Percentiles rank a stretch among this genome's conserved stretches.
Evolutionary conservation across 1,140 invertebrate species (phyloP).

Genomic region (Lucilia cuprina): DNA sequence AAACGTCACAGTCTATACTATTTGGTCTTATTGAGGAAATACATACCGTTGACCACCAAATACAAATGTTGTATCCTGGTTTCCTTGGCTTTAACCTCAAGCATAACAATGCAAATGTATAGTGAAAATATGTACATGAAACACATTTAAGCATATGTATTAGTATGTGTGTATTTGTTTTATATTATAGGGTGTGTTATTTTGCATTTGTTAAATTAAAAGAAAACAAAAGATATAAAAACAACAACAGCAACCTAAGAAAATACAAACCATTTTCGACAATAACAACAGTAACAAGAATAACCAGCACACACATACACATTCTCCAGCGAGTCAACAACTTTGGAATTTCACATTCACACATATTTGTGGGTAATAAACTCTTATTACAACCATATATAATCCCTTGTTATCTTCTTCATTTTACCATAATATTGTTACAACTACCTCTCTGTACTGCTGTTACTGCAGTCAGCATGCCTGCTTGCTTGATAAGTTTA

Average conservation of each 20-base stretch:
- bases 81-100: too few relatives aligned
- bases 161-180: not conserved
- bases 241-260: not conserved
- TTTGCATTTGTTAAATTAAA: slow-evolving; percentile 35
- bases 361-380: slow-evolving; percentile 34
- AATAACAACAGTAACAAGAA: not conserved
- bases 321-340: not conserved
- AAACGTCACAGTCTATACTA: too few relatives aligned
- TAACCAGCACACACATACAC: not conserved
- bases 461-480: too few relatives aligned
- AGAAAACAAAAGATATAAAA: slow-evolving; percentile 24
- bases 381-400: slow-evolving; percentile 32
- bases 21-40: too few relatives aligned
- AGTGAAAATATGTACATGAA: too few relatives aligned
- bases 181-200: not conserved
- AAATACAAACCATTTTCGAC: not conserved
- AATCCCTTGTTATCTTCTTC: slow-evolving; percentile 19
- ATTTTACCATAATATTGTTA: slow-evolving; percentile 13
- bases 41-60: too few relatives aligned
- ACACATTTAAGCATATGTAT: too few relatives aligned
- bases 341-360: slow-evolving; percentile 26
- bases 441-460: not conserved
- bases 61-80: too few relatives aligned
- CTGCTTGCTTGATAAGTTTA: not conserved
- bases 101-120: too few relatives aligned